These are phyloP conservation scores for Cyphomyrmex costatus DNA, from an alignment of 1,140 invertebrate species.

Conservation along the genomic window DNA sequence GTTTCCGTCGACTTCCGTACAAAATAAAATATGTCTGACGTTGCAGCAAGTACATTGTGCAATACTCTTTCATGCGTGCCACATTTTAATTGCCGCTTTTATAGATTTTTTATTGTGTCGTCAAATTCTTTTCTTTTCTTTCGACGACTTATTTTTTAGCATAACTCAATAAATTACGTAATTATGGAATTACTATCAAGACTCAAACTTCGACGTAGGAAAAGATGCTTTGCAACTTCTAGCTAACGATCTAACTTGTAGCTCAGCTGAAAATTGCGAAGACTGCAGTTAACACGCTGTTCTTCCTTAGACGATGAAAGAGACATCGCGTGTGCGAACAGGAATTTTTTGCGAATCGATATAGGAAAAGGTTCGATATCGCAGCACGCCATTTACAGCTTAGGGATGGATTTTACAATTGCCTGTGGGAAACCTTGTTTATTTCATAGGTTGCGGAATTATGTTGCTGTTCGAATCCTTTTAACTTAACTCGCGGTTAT, in stretches of 20 bases:
- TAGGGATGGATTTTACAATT: conserved; percentile 57
- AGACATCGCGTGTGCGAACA: conserved; percentile 27
- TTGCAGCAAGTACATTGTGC: background rate
- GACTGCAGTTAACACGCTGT: background rate
- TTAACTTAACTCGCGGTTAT: conserved; percentile 37
- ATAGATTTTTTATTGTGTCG: too few relatives aligned
- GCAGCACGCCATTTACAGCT: conserved; percentile 64
- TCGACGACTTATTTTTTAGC: background rate
- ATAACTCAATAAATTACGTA: background rate
- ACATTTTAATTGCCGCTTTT: background rate
- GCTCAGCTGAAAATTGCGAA: background rate
- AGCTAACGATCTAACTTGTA: background rate
- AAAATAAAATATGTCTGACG: background rate
- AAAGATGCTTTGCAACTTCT: background rate
- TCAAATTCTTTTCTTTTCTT: background rate
- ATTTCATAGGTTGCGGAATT: conserved; percentile 55
- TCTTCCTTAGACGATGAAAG: background rate
- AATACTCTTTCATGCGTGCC: background rate
- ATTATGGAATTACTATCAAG: background rate
- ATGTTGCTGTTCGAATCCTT: conserved; percentile 59
- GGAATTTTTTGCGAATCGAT: background rate
- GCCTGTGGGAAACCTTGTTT: conserved; percentile 28
- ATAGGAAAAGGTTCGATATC: conserved; percentile 40
- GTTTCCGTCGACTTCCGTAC: background rate
- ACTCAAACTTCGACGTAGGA: background rate